Conservation (phyloP, 2,888 invertebrate species). For the Sericinus montela region DNA sequence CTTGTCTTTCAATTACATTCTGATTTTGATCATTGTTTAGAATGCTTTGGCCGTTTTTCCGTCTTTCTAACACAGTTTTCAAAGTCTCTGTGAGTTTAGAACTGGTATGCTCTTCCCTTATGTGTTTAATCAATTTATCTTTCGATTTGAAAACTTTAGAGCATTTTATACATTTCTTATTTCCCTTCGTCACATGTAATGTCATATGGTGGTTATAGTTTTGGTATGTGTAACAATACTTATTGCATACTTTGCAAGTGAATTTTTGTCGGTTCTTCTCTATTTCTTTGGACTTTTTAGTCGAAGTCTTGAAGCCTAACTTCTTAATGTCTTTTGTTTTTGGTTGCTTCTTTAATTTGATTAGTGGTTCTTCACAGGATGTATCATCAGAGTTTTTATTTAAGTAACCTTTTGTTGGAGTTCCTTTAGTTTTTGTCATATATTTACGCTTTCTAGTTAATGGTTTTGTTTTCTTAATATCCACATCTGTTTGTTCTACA, state of each 20-base stretch:
- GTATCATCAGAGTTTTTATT: conserved; percentile 26
- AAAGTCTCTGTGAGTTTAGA: conserved; percentile 60
- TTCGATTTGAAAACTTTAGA: conserved; percentile 39
- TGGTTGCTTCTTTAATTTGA: conserved; percentile 27
- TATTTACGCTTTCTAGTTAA: conserved; percentile 25
- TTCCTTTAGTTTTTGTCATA: conserved; percentile 15
- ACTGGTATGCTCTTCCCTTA: conserved; percentile 39
- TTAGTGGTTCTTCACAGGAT: conserved; percentile 48
- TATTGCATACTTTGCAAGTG: conserved; percentile 50
- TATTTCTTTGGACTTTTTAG: conserved; percentile 9
- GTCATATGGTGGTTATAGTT: conserved; percentile 59
- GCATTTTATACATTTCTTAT: conserved; percentile 57
- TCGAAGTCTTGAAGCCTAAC: conserved; percentile 4
- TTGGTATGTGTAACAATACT: conserved; percentile 61
- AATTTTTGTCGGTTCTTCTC: conserved; percentile 32
- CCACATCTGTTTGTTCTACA: conserved; percentile 10
- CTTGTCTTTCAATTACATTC: conserved; percentile 1
- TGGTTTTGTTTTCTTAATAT: conserved; percentile 14
- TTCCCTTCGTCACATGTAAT: conserved; percentile 42
- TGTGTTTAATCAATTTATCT: conserved; percentile 40
- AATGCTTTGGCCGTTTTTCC: conserved; percentile 29
- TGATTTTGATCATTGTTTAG: conserved; percentile 12
- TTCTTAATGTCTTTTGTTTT: conserved; percentile 8
- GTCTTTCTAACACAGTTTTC: conserved; percentile 48
- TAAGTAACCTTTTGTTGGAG: not conserved